phyloP scores from a whole-genome alignment of 2,797 vertebrate genomes.

The Cuniculus paca region DNA sequence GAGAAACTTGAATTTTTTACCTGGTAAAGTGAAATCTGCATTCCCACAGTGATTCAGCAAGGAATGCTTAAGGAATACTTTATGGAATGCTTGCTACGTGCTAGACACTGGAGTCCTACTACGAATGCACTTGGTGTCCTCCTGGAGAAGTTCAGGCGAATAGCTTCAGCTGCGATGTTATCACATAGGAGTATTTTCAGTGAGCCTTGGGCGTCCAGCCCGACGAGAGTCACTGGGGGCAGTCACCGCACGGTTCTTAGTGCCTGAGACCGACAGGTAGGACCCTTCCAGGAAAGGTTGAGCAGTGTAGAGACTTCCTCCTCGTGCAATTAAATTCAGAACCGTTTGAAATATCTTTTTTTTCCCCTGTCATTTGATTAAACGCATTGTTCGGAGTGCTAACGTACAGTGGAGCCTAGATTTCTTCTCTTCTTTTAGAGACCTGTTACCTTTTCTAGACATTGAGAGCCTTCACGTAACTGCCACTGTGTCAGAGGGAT shows the following conservation, averaged over 20 bases:
- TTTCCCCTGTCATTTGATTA: not conserved
- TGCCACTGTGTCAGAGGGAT: conserved; percentile 36
- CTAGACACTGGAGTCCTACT: not conserved
- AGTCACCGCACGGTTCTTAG: not conserved
- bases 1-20: not conserved
- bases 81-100: not conserved
- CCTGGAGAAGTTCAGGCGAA: not conserved
- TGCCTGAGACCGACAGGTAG: rapidly evolving
- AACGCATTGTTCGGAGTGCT: not conserved
- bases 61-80: no score
- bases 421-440: conserved; percentile 43
- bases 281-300: not conserved
- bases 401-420: not conserved
- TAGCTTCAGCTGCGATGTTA: not conserved
- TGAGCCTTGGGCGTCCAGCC: not conserved
- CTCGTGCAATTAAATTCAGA: not conserved
- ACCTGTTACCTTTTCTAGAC: not conserved
- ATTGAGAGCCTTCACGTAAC: conserved; percentile 20
- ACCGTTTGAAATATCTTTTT: not conserved
- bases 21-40: not conserved
- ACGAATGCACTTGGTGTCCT: no score
- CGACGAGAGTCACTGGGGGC: rapidly evolving
- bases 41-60: rapidly evolving
- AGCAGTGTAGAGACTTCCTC: not conserved
- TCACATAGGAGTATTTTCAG: not conserved